Evolutionary conservation across 2,797 vertebrate species (phyloP).

Genomic region (Taenioides sp.): DNA sequence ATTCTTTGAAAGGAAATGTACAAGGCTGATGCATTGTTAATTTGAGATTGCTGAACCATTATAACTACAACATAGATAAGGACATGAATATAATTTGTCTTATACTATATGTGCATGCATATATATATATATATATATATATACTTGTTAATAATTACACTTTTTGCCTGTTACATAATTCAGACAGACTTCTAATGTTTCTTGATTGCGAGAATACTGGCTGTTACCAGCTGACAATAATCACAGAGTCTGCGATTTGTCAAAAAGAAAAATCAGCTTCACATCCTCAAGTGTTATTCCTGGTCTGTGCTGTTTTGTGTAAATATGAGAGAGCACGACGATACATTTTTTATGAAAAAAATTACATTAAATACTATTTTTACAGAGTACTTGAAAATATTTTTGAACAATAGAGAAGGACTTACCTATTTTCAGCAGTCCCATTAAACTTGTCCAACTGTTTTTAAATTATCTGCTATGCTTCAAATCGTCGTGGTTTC

Average conservation of each 20-base stretch:
- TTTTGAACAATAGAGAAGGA: background rate
- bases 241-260: conserved; percentile 42
- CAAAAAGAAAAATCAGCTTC: conserved; percentile 25
- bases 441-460: conserved; percentile 72
- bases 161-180: conserved; percentile 44
- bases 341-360: background rate
- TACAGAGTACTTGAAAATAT: background rate
- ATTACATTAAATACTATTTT: background rate
- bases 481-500: conserved; percentile 19
- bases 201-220: background rate
- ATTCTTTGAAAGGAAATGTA: no score
- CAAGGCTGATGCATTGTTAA: background rate
- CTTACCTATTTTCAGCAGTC: conserved; percentile 68
- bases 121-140: background rate
- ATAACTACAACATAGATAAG: no score
- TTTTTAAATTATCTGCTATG: conserved; percentile 42
- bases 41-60: background rate
- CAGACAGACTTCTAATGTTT: conserved; percentile 42
- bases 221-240: conserved; percentile 49
- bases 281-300: conserved; percentile 32
- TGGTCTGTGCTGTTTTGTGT: conserved; percentile 13
- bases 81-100: background rate
- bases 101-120: no score
- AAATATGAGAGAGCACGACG: conserved; percentile 18
- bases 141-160: conserved; percentile 1